These are phyloP conservation scores for Babyrousa celebensis DNA, from an alignment of 2,797 vertebrate genomes.

Conservation along the genomic window DNA sequence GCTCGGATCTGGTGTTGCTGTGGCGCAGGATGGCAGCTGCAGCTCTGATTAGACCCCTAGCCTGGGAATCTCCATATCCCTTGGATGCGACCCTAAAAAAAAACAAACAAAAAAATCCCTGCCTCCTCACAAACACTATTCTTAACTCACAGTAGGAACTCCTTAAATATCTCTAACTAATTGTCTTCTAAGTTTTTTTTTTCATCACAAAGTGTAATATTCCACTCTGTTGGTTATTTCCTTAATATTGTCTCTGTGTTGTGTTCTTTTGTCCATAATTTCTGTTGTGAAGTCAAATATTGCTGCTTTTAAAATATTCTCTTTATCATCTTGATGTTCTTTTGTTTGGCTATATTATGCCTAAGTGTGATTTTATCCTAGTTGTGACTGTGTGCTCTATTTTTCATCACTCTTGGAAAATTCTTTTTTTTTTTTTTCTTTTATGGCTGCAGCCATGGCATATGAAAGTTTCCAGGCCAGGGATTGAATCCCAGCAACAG, in stretches of 20 bases:
- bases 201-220: not conserved
- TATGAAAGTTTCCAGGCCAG: too few species aligned
- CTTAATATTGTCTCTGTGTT: not conserved
- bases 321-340: not conserved
- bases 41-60: too few species aligned
- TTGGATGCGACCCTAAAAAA: too few species aligned
- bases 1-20: too few species aligned
- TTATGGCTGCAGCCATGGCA: too few species aligned
- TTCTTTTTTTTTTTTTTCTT: too few species aligned
- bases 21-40: too few species aligned
- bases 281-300: not conserved
- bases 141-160: too few species aligned
- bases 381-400: not conserved
- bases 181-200: not conserved
- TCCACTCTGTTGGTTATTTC: not conserved
- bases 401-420: not conserved
- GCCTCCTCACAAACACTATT: too few species aligned
- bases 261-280: not conserved
- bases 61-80: too few species aligned
- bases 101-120: too few species aligned
- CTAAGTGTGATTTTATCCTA: not conserved
- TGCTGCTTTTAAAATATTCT: not conserved
- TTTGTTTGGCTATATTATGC: not conserved
- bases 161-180: not conserved
- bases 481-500: too few species aligned